These are phyloP conservation scores for Tipula lateralis DNA, from an alignment of 2,888 invertebrate genomes.

Conservation along the genomic window DNA sequence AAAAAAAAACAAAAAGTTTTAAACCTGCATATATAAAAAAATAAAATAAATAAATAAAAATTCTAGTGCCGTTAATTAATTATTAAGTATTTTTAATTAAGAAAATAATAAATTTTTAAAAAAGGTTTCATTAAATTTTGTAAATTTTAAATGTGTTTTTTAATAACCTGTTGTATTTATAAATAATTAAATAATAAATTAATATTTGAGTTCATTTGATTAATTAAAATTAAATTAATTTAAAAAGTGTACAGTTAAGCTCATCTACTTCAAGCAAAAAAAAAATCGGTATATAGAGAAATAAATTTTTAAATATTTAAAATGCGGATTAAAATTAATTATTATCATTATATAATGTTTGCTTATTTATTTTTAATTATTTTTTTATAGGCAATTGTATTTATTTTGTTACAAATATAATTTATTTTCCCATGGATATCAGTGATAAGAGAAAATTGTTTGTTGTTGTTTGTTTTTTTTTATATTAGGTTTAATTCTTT, in stretches of 20 bases:
- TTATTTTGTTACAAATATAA: neutral
- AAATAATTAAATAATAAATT: neutral
- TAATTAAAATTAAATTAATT: neutral
- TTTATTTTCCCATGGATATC: neutral
- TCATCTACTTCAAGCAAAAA: neutral
- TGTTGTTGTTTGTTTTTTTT: neutral
- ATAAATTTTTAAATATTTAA: neutral
- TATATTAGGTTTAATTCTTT: neutral
- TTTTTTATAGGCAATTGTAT: neutral
- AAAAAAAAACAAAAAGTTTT: neutral
- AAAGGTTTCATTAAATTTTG: neutral
- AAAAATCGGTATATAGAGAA: conserved; percentile 9
- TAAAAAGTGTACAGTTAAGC: neutral
- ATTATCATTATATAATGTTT: neutral
- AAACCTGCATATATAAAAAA: neutral
- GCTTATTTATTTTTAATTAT: conserved; percentile 7
- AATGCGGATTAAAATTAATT: neutral
- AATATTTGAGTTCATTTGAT: neutral
- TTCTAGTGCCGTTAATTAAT: conserved; percentile 6
- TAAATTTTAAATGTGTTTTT: conserved; percentile 19
- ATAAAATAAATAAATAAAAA: neutral
- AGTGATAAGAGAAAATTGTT: neutral
- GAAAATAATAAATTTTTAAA: neutral
- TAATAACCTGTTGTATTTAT: neutral
- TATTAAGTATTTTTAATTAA: neutral